Evolutionary conservation across 2,113 vertebrate genomes (phyloP).

Genomic region (Anthoscopus minutus): DNA sequence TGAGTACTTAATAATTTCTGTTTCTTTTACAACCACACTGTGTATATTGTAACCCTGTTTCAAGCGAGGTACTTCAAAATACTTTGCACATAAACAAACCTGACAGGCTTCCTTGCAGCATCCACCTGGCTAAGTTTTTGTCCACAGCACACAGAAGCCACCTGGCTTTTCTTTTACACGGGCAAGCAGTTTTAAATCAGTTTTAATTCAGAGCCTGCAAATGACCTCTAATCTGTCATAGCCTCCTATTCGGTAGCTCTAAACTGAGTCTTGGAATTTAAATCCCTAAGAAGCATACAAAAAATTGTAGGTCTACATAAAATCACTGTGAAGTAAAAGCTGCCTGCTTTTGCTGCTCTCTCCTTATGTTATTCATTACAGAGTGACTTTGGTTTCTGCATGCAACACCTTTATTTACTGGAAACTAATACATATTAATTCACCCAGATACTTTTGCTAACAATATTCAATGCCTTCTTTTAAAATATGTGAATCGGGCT

Average conservation of each 20-base stretch:
- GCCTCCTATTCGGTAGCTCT: background rate
- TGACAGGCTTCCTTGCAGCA: background rate
- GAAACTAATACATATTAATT: background rate
- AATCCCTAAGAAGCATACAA: background rate
- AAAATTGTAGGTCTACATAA: background rate
- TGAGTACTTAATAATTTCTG: background rate
- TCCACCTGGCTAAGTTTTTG: background rate
- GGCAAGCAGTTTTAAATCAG: background rate
- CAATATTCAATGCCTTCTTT: background rate
- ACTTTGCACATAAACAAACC: background rate
- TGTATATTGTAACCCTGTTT: background rate
- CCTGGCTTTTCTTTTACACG: background rate
- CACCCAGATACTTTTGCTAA: background rate
- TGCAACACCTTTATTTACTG: background rate
- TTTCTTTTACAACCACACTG: background rate
- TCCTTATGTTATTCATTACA: background rate
- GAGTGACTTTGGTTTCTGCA: background rate
- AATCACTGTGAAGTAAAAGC: background rate
- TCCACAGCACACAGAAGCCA: background rate
- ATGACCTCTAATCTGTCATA: background rate
- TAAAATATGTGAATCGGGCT: background rate
- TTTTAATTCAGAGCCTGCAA: background rate
- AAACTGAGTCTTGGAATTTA: background rate
- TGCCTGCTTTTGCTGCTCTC: background rate
- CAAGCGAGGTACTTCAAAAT: background rate